Percentiles rank a stretch among this genome's conserved stretches.
phyloP scores from a whole-genome alignment of 2,797 vertebrate species.

The Rhadinocentrus ornatus region DNA sequence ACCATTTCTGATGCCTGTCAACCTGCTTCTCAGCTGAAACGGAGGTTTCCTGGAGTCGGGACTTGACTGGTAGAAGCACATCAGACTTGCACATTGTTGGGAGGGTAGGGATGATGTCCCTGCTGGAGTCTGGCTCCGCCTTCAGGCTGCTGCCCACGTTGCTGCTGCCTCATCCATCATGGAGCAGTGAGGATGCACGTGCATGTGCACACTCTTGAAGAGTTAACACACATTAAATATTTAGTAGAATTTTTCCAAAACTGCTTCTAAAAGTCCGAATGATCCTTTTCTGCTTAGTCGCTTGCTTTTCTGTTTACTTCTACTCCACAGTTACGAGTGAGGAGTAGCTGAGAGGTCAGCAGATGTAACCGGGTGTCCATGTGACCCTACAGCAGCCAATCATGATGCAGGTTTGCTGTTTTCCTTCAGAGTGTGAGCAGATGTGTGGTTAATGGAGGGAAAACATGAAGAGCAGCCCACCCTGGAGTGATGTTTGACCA shows the following conservation, averaged over 20 bases:
- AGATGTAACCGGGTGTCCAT: conserved; percentile 54
- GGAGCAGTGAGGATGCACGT: conserved; percentile 4
- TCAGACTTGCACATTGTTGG: too few relatives aligned
- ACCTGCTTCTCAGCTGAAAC: too few relatives aligned
- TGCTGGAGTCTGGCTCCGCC: conserved; percentile 14
- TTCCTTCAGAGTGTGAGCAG: too few relatives aligned
- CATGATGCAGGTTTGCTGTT: neutral
- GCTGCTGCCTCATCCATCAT: conserved; percentile 48
- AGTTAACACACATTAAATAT: conserved; percentile 36
- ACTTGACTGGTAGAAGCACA: too few relatives aligned
- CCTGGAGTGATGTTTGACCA: too few relatives aligned
- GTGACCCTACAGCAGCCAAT: conserved; percentile 49
- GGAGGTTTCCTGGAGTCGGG: too few relatives aligned
- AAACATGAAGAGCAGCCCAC: too few relatives aligned
- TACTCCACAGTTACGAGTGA: neutral
- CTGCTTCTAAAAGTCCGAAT: conserved; percentile 1
- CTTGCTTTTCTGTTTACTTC: neutral
- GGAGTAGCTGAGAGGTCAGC: conserved; percentile 41
- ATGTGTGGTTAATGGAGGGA: too few relatives aligned
- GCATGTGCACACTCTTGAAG: conserved; percentile 2
- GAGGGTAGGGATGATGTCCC: neutral
- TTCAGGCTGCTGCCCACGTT: conserved; percentile 42
- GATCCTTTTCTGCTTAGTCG: neutral
- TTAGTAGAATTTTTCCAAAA: neutral
- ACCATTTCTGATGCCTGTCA: too few relatives aligned